Evolutionary conservation across 2,888 invertebrate species (phyloP), one percentile per base, ranked within the genome.

Genomic region (Chouioia cunea): DNA sequence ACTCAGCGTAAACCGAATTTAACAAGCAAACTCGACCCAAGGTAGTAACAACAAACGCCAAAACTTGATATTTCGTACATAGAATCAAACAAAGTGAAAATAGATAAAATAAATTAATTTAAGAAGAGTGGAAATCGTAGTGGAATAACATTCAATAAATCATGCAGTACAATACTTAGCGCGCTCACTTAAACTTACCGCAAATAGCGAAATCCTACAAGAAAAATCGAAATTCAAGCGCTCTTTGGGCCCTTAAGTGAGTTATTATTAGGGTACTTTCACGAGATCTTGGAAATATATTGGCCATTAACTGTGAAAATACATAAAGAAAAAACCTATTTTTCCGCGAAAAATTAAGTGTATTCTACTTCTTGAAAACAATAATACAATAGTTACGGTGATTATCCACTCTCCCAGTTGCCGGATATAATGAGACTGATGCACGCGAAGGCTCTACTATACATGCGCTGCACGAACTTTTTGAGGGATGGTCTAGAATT

Each of bases 201-300:
- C 43, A 8, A 23, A n/a, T 27, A 4, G 47, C 23, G 64, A 65
- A 65, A 58, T 65, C 58, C 50, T 16, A 36, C 36, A 36, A n/a
- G 36, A 15, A 59, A 43, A 70, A 65, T 54, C 18, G 20, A 4
- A 36, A 52, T 60, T 53, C 23, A 15, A 2, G 15, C 59, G 27
- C 23, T 47, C 43, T 47, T 46, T 52, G 14, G 16, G 10, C 48
- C 3, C 22, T 50, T 36, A 53, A 50, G 22, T 56, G 63, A 71
- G 44, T 59, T 63, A 58, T 67, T 67, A 64, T 64, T 53, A 58
- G 50, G 43, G 22, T 43, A 46, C 52, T 58, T n/a, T n/a, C n/a
- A n/a, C n/a, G n/a, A n/a, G n/a, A n/a, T n/a, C n/a, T n/a, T n/a
- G n/a, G n/a, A n/a, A n/a, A n/a, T n/a, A n/a, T n/a, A n/a, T n/a